Conservation (phyloP, 2,888 invertebrate species). For the Phanerotoma sp. region DNA sequence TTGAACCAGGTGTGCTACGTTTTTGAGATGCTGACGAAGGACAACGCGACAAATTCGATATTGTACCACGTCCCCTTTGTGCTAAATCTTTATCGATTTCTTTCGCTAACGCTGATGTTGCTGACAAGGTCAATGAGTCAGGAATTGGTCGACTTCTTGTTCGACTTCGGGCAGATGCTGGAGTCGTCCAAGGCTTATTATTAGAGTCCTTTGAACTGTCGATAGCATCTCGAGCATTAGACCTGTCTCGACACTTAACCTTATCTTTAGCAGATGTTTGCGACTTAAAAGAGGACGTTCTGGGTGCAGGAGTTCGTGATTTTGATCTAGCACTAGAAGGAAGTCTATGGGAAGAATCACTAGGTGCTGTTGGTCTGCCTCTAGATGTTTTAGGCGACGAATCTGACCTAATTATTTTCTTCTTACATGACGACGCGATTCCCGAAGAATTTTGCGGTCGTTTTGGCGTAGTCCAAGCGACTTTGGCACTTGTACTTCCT, state of each 20-base stretch:
- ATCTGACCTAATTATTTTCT: conserved; percentile 12
- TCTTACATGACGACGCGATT: conserved; percentile 10
- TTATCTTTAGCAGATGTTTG: conserved; percentile 62
- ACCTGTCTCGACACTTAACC: conserved; percentile 65
- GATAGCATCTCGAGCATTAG: conserved; percentile 59
- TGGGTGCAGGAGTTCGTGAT: background rate
- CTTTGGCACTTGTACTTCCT: conserved; percentile 53
- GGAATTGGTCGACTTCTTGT: conserved; percentile 49
- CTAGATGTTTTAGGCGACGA: conserved; percentile 2
- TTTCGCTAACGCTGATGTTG: conserved; percentile 48
- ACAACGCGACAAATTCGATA: conserved; percentile 37
- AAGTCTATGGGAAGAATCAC: conserved; percentile 1
- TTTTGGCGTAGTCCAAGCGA: conserved; percentile 16
- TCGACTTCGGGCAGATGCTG: conserved; percentile 48
- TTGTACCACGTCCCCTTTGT: conserved; percentile 41
- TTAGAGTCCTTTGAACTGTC: background rate
- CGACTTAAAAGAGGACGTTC: conserved; percentile 61
- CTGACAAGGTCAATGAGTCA: conserved; percentile 43
- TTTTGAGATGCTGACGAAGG: conserved; percentile 30
- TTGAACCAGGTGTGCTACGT: conserved; percentile 45
- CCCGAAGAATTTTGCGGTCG: conserved; percentile 8
- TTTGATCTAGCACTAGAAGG: conserved; percentile 7
- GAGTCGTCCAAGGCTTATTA: conserved; percentile 18
- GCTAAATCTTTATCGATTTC: conserved; percentile 53
- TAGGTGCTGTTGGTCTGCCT: conserved; percentile 1